Percentiles rank a stretch among this genome's conserved stretches.
Evolutionary conservation across 2,888 invertebrate genomes (phyloP).

Genomic region (Sesia bembeciformis): DNA sequence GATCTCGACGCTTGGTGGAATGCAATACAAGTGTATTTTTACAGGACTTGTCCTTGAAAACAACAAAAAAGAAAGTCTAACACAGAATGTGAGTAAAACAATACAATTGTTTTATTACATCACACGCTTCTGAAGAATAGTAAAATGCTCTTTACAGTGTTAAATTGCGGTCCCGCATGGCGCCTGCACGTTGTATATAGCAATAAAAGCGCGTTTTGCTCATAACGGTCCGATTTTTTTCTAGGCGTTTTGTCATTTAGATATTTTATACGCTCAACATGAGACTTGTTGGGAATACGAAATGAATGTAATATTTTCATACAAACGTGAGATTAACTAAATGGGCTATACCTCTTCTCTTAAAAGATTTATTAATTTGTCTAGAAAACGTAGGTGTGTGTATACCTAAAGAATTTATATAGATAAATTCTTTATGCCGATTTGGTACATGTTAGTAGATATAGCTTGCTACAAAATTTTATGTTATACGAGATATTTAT

Average conservation of each 20-base stretch:
- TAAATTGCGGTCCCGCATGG: slow-evolving; percentile 13
- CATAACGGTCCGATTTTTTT: slow-evolving; percentile 22
- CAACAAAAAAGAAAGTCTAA: neutral
- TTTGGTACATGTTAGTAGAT: too few species aligned
- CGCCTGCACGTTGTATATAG: slow-evolving; percentile 23
- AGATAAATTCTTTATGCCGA: too few species aligned
- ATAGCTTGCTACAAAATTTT: too few species aligned
- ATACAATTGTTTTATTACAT: neutral
- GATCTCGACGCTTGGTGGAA: too few species aligned
- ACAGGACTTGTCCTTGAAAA: neutral
- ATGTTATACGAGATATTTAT: too few species aligned
- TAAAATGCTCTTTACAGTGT: slow-evolving; percentile 10
- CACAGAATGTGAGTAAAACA: neutral
- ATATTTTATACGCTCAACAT: slow-evolving; percentile 13
- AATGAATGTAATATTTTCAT: slow-evolving; percentile 7
- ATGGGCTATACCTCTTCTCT: neutral
- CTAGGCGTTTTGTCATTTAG: slow-evolving; percentile 26
- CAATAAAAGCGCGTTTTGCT: slow-evolving; percentile 22
- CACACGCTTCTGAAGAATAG: neutral
- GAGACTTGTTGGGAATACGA: slow-evolving; percentile 9
- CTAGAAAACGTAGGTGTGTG: too few species aligned
- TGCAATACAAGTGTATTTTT: too few species aligned
- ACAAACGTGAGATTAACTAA: slow-evolving; percentile 6
- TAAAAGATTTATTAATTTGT: too few species aligned
- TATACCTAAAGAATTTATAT: too few species aligned